phyloP scores from a whole-genome alignment of 2,888 invertebrate genomes.

The Gymnosoma rotundatum region DNA sequence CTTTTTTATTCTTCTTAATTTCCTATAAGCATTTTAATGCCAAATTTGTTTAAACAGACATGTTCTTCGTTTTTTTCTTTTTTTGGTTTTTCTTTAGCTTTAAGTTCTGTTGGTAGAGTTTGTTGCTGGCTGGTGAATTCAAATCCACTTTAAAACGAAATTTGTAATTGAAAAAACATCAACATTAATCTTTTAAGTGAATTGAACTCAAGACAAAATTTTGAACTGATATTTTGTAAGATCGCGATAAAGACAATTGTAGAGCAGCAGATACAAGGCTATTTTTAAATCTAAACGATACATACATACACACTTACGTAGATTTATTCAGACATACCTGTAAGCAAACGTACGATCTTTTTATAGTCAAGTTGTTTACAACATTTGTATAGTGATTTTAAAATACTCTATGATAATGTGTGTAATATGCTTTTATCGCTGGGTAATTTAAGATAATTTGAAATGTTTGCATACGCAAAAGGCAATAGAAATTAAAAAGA shows the following conservation, averaged over 20 bases:
- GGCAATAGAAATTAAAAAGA: constrained; percentile 12
- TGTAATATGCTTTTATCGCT: constrained; percentile 29
- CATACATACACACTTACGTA: background rate
- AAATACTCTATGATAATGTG: background rate
- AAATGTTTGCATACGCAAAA: constrained; percentile 55
- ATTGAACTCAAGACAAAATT: constrained; percentile 71
- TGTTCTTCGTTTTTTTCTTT: constrained; percentile 36
- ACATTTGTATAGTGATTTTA: constrained; percentile 4
- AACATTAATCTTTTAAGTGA: constrained; percentile 80
- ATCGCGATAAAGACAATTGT: constrained; percentile 74
- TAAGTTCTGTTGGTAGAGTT: constrained; percentile 24
- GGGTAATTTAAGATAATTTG: constrained; percentile 57
- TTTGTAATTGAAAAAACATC: constrained; percentile 81
- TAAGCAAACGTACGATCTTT: constrained; percentile 28
- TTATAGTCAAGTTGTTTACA: constrained; percentile 60
- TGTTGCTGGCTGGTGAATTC: constrained; percentile 43
- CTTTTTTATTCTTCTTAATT: constrained; percentile 7
- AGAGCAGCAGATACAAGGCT: constrained; percentile 45
- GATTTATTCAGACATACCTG: constrained; percentile 20
- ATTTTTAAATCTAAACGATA: constrained; percentile 28
- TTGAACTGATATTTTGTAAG: constrained; percentile 74
- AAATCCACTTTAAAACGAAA: constrained; percentile 43
- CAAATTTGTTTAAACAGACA: constrained; percentile 58
- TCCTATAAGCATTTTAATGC: constrained; percentile 53
- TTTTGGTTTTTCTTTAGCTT: constrained; percentile 25